Conservation (phyloP, 2,113 vertebrate species). For the Alethe diademata region DNA sequence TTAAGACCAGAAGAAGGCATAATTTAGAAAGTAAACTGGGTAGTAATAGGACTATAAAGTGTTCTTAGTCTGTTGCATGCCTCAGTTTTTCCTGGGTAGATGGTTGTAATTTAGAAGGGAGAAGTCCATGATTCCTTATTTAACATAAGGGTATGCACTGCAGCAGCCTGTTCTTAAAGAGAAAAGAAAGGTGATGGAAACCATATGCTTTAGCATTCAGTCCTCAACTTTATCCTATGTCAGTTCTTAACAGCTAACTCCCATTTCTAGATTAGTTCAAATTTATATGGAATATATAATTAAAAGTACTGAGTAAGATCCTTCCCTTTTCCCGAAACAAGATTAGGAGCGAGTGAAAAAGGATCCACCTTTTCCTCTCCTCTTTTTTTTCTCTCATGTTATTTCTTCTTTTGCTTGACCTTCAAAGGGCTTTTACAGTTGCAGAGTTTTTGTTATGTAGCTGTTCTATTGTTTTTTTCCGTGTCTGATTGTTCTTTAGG, state of each 20-base stretch:
- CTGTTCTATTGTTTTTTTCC: background rate
- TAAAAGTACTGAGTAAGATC: background rate
- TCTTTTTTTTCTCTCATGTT: accelerated
- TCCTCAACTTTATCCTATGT: background rate
- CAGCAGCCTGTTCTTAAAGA: background rate
- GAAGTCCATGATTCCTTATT: background rate
- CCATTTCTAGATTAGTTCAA: background rate
- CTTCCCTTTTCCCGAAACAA: background rate
- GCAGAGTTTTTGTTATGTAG: background rate
- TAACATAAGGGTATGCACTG: background rate
- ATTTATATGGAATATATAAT: background rate
- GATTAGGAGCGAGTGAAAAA: background rate
- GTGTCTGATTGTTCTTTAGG: background rate
- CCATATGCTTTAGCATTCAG: background rate
- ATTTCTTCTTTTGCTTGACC: background rate
- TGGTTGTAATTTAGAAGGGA: background rate
- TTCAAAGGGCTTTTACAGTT: background rate
- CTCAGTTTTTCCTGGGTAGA: background rate
- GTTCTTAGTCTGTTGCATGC: background rate
- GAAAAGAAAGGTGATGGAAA: background rate
- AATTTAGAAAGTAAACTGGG: background rate
- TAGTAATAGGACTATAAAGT: background rate
- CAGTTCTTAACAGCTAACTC: background rate
- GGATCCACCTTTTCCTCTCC: background rate
- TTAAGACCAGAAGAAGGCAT: background rate